Evolutionary conservation across 2,888 invertebrate species (phyloP).

Genomic region (Microctonus brassicae): DNA sequence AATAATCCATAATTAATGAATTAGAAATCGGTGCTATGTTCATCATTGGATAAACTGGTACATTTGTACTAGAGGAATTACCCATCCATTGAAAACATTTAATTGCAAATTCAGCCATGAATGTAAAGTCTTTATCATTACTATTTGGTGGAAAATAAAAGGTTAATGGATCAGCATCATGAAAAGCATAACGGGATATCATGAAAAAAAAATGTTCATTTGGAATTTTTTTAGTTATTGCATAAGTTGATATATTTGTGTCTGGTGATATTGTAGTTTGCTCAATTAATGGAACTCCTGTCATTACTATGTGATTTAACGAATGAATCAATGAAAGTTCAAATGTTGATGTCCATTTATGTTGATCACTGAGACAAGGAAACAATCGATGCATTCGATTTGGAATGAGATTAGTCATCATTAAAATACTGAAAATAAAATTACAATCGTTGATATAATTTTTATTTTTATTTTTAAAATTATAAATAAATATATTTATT

Average conservation of each 20-base stretch:
- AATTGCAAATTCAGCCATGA: background rate
- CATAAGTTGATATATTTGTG: background rate
- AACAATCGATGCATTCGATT: conserved; percentile 1
- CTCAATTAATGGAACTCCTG: background rate
- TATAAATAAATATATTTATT: background rate
- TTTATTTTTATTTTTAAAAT: background rate
- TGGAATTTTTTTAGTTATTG: conserved; percentile 2
- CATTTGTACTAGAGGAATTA: background rate
- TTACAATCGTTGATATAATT: background rate
- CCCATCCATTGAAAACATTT: background rate
- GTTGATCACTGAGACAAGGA: conserved; percentile 18
- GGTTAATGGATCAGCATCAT: background rate
- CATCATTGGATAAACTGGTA: conserved; percentile 4
- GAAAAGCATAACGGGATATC: background rate
- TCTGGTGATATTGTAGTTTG: background rate
- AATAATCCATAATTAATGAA: conserved; percentile 16
- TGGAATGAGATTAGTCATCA: conserved; percentile 10
- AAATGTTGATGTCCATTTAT: conserved; percentile 22
- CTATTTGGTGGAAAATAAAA: conserved; percentile 14
- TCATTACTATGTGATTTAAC: background rate
- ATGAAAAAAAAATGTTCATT: conserved; percentile 17
- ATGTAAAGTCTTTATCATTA: background rate
- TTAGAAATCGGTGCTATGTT: conserved; percentile 16
- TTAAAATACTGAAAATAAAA: conserved; percentile 20
- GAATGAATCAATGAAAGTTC: conserved; percentile 20